Conservation (phyloP, 2,888 invertebrate genomes). For the Chydorus sphaericus region DNA sequence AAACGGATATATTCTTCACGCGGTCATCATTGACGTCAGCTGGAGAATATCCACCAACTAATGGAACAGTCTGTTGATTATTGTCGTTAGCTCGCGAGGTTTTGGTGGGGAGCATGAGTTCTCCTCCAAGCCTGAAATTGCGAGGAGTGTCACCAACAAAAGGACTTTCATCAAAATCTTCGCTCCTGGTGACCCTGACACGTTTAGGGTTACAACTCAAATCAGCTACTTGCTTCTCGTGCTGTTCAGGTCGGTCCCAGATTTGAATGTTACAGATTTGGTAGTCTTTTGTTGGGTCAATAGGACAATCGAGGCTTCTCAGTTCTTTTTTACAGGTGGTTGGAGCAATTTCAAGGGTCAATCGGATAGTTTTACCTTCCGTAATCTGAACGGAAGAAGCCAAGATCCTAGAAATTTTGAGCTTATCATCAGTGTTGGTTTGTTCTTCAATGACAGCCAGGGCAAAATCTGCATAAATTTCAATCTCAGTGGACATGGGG, state of each 20-base stretch:
- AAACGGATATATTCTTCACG: background rate
- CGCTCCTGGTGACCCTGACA: background rate
- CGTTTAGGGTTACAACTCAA: constrained; percentile 8
- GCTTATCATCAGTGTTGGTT: constrained; percentile 22
- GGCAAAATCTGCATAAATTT: constrained; percentile 21
- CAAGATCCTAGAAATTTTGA: constrained; percentile 22
- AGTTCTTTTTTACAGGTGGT: constrained; percentile 1
- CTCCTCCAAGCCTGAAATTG: background rate
- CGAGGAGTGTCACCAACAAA: background rate
- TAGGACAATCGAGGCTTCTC: background rate
- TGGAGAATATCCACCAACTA: background rate
- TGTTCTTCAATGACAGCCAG: constrained; percentile 21
- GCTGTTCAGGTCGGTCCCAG: constrained; percentile 16
- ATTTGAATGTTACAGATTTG: constrained; percentile 14
- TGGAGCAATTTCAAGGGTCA: background rate
- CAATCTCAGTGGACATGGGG: constrained; percentile 20
- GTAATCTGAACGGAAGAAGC: constrained; percentile 17
- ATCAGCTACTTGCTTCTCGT: constrained; percentile 8
- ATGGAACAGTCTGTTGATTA: background rate
- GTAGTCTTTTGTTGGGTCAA: background rate
- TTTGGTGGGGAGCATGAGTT: background rate
- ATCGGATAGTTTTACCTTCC: background rate
- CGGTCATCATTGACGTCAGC: background rate
- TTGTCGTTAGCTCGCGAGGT: background rate
- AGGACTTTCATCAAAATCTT: constrained; percentile 8